Percentiles rank a stretch among this genome's conserved stretches.
Conservation (phyloP, 2,888 invertebrate genomes). For the Altica lythri region DNA sequence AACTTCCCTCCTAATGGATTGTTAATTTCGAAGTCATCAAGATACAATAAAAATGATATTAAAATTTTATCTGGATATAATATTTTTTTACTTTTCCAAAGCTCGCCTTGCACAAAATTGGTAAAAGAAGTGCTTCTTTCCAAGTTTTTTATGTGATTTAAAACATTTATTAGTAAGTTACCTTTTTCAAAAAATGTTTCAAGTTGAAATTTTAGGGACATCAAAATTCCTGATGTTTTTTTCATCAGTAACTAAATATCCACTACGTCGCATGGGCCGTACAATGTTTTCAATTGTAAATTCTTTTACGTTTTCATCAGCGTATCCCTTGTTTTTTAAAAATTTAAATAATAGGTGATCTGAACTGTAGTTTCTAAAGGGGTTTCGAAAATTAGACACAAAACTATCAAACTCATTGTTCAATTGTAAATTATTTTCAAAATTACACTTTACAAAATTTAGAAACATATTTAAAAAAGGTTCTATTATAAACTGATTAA, state of each 20-base stretch:
- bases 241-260: neutral
- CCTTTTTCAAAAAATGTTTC: conserved; percentile 21
- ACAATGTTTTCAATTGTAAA: conserved; percentile 10
- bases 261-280: neutral
- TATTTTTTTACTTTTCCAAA: conserved; percentile 38
- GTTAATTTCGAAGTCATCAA: conserved; percentile 43
- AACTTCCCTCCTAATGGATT: conserved; percentile 39
- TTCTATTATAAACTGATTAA: neutral
- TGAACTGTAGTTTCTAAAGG: neutral
- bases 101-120: conserved; percentile 38
- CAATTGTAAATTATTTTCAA: neutral
- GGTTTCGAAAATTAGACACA: neutral
- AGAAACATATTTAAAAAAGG: conserved; percentile 1
- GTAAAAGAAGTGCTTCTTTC: conserved; percentile 13
- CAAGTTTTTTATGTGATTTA: conserved; percentile 11
- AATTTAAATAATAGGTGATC: conserved; percentile 9
- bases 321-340: conserved; percentile 2
- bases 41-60: conserved; percentile 37
- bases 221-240: conserved; percentile 54
- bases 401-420: conserved; percentile 3
- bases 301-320: conserved; percentile 3
- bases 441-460: neutral
- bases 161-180: neutral
- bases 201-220: conserved; percentile 24
- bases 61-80: conserved; percentile 35